Evolutionary conservation across 2,113 vertebrate species (phyloP).

Genomic region (Oreochromis tanganicae): DNA sequence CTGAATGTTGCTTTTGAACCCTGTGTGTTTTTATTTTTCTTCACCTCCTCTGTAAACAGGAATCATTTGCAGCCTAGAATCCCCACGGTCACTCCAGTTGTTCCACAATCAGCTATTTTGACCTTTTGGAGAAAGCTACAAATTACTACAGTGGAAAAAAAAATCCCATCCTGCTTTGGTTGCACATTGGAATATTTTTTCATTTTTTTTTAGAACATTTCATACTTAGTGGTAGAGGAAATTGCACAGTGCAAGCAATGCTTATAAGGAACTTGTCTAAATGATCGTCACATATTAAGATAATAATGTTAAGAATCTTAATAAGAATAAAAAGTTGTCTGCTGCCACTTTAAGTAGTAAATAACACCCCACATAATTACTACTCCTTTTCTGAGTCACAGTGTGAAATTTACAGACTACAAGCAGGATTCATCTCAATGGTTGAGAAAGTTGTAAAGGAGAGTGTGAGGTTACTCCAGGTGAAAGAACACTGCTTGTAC

Average conservation of each 20-base stretch:
- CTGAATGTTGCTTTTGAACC: neutral
- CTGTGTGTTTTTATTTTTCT: neutral
- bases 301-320: neutral
- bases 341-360: neutral
- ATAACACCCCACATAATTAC: neutral
- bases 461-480: neutral
- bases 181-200: neutral
- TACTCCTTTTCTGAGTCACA: neutral
- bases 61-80: neutral
- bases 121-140: neutral
- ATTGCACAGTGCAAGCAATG: neutral
- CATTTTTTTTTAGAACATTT: neutral
- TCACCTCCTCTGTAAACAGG: neutral
- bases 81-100: neutral
- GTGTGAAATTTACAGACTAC: neutral
- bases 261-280: neutral
- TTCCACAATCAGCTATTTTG: neutral
- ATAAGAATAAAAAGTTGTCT: neutral
- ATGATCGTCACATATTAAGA: neutral
- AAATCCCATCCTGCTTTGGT: neutral
- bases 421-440: neutral
- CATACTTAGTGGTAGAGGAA: neutral
- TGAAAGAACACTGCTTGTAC: neutral
- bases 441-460: neutral
- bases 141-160: neutral